Evolutionary conservation across 1,140 invertebrate species (phyloP).

Genomic region (Dermatophagoides farinae): DNA sequence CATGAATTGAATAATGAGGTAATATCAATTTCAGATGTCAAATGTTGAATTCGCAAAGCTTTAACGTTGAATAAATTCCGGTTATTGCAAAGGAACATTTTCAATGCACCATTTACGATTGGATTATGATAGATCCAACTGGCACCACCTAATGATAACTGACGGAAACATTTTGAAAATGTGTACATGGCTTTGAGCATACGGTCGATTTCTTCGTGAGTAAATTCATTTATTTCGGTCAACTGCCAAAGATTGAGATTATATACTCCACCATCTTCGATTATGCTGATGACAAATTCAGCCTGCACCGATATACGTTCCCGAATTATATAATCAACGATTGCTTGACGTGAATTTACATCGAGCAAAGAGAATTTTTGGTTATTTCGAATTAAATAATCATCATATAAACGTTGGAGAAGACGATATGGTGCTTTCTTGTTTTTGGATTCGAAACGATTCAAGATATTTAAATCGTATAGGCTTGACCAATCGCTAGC

Average conservation of each 20-base stretch:
- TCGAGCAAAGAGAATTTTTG: neutral
- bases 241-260: constrained; percentile 18
- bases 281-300: constrained; percentile 12
- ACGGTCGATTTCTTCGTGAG: constrained; percentile 11
- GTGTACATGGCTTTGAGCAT: constrained; percentile 12
- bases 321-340: constrained; percentile 17
- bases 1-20: constrained; percentile 15
- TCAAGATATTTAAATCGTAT: constrained; percentile 2
- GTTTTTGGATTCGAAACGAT: neutral
- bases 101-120: constrained; percentile 10
- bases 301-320: constrained; percentile 16
- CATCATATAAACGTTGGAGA: neutral
- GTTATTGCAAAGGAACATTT: constrained; percentile 14
- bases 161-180: constrained; percentile 7
- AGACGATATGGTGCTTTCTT: neutral
- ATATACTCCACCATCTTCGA: constrained; percentile 15
- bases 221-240: constrained; percentile 16
- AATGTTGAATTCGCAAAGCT: constrained; percentile 16
- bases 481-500: neutral
- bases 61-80: constrained; percentile 12
- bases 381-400: neutral
- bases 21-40: constrained; percentile 10
- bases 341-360: constrained; percentile 15
- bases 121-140: constrained; percentile 12
- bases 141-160: constrained; percentile 16